Evolutionary conservation across 1,140 invertebrate species (phyloP).

Genomic region (Drosophila subobscura): DNA sequence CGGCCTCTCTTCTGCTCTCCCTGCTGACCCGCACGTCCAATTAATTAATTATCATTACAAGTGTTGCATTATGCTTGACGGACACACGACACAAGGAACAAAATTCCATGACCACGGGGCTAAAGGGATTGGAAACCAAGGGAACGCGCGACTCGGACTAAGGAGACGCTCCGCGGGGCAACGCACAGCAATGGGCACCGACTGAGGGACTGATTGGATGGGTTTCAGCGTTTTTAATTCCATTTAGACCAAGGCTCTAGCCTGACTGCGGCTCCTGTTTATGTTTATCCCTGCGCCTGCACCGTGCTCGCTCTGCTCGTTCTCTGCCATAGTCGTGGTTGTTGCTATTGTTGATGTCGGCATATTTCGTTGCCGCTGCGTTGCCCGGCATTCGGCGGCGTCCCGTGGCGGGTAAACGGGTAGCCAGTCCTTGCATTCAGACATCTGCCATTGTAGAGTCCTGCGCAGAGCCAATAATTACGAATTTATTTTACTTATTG

Average conservation of each 20-base stretch:
- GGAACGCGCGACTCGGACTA: slow-evolving; percentile 10
- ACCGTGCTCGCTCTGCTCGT: slow-evolving; percentile 43
- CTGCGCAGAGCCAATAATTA: not conserved
- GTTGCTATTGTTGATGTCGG: slow-evolving; percentile 67
- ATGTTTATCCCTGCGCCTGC: slow-evolving; percentile 73
- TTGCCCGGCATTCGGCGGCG: slow-evolving; percentile 34
- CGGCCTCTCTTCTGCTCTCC: not conserved
- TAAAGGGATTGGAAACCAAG: not conserved
- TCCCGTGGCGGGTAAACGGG: no score
- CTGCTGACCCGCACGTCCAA: slow-evolving; percentile 5
- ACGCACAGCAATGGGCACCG: slow-evolving; percentile 54
- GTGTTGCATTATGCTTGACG: slow-evolving; percentile 15
- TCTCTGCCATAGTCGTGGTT: slow-evolving; percentile 24
- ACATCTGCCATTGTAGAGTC: slow-evolving; percentile 4
- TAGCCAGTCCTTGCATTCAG: no score
- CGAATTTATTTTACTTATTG: no score
- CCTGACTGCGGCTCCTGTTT: slow-evolving; percentile 60
- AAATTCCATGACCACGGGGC: not conserved
- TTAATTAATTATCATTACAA: slow-evolving; percentile 49
- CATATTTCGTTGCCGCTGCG: slow-evolving; percentile 51
- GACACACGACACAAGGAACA: slow-evolving; percentile 13
- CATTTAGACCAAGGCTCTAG: slow-evolving; percentile 54
- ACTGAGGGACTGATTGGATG: slow-evolving; percentile 63
- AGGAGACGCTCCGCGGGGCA: slow-evolving; percentile 44
- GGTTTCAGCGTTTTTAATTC: slow-evolving; percentile 62